phyloP scores from a whole-genome alignment of 2,888 invertebrate genomes.

The Rugalucina vietnamica region DNA sequence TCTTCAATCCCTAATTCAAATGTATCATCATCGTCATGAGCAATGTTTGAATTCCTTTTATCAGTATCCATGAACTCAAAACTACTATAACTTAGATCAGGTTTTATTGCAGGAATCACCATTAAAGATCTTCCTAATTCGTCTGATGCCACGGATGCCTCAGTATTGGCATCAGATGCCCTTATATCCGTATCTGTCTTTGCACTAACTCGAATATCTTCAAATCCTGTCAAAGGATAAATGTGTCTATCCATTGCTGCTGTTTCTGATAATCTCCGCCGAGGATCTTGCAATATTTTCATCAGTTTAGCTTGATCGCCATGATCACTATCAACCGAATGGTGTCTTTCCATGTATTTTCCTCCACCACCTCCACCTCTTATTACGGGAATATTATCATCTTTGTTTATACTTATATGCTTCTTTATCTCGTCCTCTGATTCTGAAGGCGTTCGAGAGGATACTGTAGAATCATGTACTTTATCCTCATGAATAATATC shows the following conservation, averaged over 20 bases:
- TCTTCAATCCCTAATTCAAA: background rate
- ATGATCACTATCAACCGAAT: background rate
- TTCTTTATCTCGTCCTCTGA: constrained; percentile 48
- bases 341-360: background rate
- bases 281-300: background rate
- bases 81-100: background rate
- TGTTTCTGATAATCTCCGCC: background rate
- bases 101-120: background rate
- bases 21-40: background rate
- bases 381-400: too few species aligned
- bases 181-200: too few species aligned
- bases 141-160: background rate
- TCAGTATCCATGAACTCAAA: background rate
- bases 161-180: background rate
- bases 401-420: background rate
- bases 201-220: background rate
- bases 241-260: background rate
- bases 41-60: background rate
- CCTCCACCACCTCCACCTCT: background rate
- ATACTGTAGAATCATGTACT: constrained; percentile 41
- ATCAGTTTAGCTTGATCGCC: background rate
- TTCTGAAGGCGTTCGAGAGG: constrained; percentile 55
- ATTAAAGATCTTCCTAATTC: background rate
- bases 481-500: constrained; percentile 41
- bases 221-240: background rate